These are phyloP conservation scores for Pagrus major DNA, from an alignment of 2,113 vertebrate species.

Conservation along the genomic window DNA sequence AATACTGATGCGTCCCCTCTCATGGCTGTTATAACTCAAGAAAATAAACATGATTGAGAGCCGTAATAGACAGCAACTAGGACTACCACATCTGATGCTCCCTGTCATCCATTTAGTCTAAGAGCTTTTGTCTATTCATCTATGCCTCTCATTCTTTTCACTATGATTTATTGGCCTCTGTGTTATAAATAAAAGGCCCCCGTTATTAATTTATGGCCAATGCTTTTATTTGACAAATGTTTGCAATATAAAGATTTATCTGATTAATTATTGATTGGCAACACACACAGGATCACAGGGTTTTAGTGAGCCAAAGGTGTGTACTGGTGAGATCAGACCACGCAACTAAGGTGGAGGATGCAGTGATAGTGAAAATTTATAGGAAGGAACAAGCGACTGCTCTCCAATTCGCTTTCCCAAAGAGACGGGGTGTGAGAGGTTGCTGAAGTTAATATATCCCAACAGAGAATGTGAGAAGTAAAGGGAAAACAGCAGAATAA, in stretches of 20 bases:
- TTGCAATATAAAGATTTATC: constrained; percentile 42
- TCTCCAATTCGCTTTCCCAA: constrained; percentile 17
- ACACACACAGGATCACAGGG: background rate
- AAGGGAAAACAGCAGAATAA: background rate
- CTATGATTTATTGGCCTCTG: constrained; percentile 23
- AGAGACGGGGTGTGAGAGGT: constrained; percentile 26
- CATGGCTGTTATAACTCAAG: background rate
- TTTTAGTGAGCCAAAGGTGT: background rate
- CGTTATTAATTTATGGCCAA: constrained; percentile 42
- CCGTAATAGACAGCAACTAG: background rate
- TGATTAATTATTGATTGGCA: constrained; percentile 57
- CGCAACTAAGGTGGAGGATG: background rate
- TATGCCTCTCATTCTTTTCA: background rate
- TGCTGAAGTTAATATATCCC: constrained; percentile 27
- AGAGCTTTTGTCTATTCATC: constrained; percentile 25
- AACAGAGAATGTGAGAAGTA: background rate
- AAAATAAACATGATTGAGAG: constrained; percentile 15
- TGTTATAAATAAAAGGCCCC: constrained; percentile 33
- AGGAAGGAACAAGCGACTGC: background rate
- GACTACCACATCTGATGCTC: background rate
- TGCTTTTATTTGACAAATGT: constrained; percentile 41
- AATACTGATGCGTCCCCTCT: background rate
- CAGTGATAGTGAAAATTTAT: background rate
- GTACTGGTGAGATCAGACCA: constrained; percentile 16
- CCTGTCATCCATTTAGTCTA: constrained; percentile 8